Conservation (phyloP, 2,797 vertebrate genomes). For the Ctenopoma multispine region DNA sequence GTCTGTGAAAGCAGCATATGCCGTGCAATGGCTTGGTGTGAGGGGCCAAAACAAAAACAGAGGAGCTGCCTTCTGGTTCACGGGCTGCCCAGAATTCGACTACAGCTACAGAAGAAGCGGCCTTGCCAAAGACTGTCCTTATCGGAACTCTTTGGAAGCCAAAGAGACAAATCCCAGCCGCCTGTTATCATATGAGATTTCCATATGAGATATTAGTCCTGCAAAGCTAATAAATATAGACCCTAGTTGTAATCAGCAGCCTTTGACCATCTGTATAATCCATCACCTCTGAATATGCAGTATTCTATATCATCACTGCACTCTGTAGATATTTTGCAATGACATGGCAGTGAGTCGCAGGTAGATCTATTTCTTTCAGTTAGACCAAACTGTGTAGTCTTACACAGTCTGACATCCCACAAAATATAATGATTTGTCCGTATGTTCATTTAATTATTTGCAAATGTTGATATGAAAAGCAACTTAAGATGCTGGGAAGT, state of each 20-base stretch:
- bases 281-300: slow-evolving; percentile 47
- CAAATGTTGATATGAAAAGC: neutral
- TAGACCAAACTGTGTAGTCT: neutral
- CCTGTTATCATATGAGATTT: slow-evolving; percentile 64
- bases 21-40: slow-evolving; percentile 53
- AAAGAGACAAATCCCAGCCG: slow-evolving; percentile 57
- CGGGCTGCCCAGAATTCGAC: slow-evolving; percentile 60
- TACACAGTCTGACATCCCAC: neutral
- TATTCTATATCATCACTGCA: slow-evolving; percentile 18
- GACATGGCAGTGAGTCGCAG: slow-evolving; percentile 30
- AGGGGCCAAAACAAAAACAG: slow-evolving; percentile 60
- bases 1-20: slow-evolving; percentile 66
- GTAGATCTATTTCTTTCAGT: slow-evolving; percentile 1
- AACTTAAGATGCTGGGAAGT: neutral
- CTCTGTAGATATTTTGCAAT: slow-evolving; percentile 19
- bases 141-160: slow-evolving; percentile 59
- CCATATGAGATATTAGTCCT: slow-evolving; percentile 56
- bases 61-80: slow-evolving; percentile 61
- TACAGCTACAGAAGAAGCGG: slow-evolving; percentile 51
- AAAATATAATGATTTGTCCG: neutral
- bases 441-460: slow-evolving; percentile 1
- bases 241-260: slow-evolving; percentile 55
- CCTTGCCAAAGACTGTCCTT: slow-evolving; percentile 52
- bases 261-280: slow-evolving; percentile 58
- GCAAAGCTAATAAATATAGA: slow-evolving; percentile 60